Conservation (phyloP, 2,797 vertebrate genomes). For the Myioborus miniatus region DNA sequence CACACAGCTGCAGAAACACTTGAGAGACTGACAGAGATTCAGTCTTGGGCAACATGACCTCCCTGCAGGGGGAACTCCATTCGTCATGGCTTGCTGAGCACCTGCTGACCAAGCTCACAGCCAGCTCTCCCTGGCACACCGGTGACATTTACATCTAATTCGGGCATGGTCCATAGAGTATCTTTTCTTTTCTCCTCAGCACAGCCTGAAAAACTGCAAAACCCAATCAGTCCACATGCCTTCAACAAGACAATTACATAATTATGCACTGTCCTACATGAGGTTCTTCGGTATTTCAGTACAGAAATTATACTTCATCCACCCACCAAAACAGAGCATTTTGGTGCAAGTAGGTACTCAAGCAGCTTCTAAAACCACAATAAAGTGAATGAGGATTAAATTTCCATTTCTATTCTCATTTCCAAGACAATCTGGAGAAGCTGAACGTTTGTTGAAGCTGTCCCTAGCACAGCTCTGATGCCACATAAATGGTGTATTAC, state of each 20-base stretch:
- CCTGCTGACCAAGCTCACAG: neutral
- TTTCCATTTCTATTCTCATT: neutral
- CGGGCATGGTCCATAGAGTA: fast-evolving
- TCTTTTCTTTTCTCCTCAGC: neutral
- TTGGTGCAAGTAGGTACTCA: neutral
- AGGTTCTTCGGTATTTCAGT: neutral
- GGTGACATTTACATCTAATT: neutral
- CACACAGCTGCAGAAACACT: neutral
- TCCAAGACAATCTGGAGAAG: neutral
- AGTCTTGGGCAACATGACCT: fast-evolving
- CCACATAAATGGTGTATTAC: fast-evolving
- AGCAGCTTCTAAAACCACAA: neutral
- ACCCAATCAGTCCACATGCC: fast-evolving
- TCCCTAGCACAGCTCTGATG: neutral
- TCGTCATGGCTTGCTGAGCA: neutral
- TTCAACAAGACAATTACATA: neutral
- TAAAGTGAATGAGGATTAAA: neutral
- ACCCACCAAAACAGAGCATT: neutral
- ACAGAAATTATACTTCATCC: neutral
- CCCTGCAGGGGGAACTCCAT: neutral
- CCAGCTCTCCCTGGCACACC: neutral
- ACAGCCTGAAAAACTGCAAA: neutral
- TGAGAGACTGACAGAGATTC: neutral
- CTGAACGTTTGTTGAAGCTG: fast-evolving
- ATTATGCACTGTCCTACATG: neutral